Conservation (phyloP, 2,888 invertebrate species). For the Cerastis leucographa region DNA sequence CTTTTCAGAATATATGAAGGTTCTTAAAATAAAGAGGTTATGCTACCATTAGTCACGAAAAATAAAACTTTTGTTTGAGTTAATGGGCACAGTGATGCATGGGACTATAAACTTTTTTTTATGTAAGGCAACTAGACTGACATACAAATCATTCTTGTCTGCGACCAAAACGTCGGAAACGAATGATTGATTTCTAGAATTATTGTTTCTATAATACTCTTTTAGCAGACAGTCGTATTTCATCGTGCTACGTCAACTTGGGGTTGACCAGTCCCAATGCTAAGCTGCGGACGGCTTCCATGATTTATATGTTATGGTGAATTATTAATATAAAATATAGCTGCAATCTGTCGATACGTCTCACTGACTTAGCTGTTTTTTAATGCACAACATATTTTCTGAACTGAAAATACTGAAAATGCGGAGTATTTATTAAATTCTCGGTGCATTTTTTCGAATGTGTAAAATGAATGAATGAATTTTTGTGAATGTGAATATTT, state of each 20-base stretch:
- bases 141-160: constrained; percentile 11
- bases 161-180: constrained; percentile 20
- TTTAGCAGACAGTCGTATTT: constrained; percentile 36
- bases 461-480: no score
- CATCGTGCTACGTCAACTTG: constrained; percentile 29
- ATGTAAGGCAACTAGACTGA: not conserved
- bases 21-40: not conserved
- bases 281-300: constrained; percentile 30
- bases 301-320: constrained; percentile 55
- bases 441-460: constrained; percentile 9
- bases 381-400: constrained; percentile 26
- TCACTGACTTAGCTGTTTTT: constrained; percentile 27
- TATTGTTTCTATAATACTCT: constrained; percentile 40
- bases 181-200: constrained; percentile 54
- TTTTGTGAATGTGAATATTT: no score
- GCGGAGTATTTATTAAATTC: constrained; percentile 21
- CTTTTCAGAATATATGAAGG: constrained; percentile 49
- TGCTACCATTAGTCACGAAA: not conserved
- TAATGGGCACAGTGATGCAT: constrained; percentile 5
- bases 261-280: constrained; percentile 26
- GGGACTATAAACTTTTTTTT: constrained; percentile 13
- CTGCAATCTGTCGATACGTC: constrained; percentile 50
- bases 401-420: constrained; percentile 11
- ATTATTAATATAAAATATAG: constrained; percentile 53
- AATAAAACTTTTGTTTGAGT: not conserved